Conservation (phyloP, 2,888 invertebrate species). For the Aphodius sticticus region DNA sequence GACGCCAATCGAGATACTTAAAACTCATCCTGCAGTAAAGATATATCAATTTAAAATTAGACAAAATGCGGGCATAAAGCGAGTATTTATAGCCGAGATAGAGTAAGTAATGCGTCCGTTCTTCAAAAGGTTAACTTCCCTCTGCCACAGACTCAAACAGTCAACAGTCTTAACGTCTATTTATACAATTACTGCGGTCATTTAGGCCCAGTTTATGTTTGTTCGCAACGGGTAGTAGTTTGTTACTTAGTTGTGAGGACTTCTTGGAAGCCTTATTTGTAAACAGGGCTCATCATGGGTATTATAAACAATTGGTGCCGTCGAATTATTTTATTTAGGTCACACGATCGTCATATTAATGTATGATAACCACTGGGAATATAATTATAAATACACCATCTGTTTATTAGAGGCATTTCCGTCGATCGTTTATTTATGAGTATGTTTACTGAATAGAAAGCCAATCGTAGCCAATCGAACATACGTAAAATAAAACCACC, state of each 20-base stretch:
- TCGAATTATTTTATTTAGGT: neutral
- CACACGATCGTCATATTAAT: neutral
- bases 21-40: neutral
- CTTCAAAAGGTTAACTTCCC: neutral
- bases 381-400: no score
- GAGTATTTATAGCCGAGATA: neutral
- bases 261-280: neutral
- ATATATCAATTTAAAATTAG: slow-evolving; percentile 4
- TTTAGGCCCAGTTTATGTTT: neutral
- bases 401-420: no score
- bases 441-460: no score
- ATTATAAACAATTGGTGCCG: neutral
- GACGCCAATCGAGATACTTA: neutral
- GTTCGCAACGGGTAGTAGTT: neutral
- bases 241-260: slow-evolving; percentile 4
- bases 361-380: neutral
- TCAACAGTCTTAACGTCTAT: slow-evolving; percentile 4
- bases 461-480: no score
- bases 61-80: slow-evolving; percentile 4
- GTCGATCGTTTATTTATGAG: no score
- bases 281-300: neutral
- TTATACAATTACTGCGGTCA: neutral
- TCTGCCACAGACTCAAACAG: neutral
- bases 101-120: slow-evolving; percentile 4
- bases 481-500: no score